Conservation (phyloP, 2,113 vertebrate species). For the Hydrolagus affinis region DNA sequence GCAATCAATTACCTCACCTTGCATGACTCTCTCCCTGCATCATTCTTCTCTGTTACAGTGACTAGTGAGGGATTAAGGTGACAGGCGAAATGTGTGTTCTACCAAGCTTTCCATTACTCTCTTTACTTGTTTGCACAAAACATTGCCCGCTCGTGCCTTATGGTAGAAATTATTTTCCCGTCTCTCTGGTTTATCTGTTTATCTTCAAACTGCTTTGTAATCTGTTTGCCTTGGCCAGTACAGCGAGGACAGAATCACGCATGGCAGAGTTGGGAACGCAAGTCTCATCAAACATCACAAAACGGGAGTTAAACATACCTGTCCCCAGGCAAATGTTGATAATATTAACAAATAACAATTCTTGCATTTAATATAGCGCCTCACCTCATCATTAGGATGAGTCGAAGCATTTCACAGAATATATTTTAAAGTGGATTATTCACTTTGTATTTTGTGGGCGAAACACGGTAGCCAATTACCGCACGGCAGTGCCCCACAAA, state of each 20-base stretch:
- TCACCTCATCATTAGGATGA: not conserved
- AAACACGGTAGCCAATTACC: no score
- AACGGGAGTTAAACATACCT: not conserved
- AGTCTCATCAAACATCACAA: no score
- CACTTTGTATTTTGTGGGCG: no score
- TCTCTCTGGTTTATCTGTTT: conserved; percentile 24
- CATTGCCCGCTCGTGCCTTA: not conserved
- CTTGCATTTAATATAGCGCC: no score
- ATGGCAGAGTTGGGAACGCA: not conserved
- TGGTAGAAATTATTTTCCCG: conserved; percentile 27
- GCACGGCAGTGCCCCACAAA: no score
- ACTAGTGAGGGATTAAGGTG: conserved; percentile 18
- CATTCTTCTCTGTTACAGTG: conserved; percentile 8
- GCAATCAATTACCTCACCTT: conserved; percentile 24
- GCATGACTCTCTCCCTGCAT: not conserved
- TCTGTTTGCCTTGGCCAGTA: not conserved
- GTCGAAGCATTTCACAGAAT: not conserved
- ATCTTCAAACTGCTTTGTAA: conserved; percentile 27
- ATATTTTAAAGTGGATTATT: no score
- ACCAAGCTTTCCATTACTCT: conserved; percentile 12
- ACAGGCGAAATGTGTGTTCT: conserved; percentile 28
- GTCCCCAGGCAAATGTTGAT: not conserved
- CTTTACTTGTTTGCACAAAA: conserved; percentile 17
- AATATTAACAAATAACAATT: not conserved
- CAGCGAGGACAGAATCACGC: not conserved